Evolutionary conservation across 2,113 vertebrate genomes (phyloP).

Genomic region (Neopipo cinnamomea): DNA sequence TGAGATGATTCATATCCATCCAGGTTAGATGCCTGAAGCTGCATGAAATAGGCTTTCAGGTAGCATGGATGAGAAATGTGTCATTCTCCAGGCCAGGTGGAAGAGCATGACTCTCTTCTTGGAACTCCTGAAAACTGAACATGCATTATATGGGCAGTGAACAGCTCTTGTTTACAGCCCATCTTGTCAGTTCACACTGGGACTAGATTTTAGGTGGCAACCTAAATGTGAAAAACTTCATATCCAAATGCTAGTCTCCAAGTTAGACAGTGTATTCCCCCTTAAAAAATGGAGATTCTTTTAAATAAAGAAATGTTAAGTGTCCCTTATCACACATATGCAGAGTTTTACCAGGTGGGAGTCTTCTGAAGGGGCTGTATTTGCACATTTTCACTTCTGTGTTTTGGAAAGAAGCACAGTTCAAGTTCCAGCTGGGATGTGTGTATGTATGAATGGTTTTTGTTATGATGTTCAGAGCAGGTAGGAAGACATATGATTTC

Average conservation of each 20-base stretch:
- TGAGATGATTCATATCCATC: background rate
- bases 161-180: background rate
- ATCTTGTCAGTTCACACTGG: background rate
- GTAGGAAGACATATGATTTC: background rate
- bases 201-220: background rate
- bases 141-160: background rate
- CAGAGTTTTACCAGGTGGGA: background rate
- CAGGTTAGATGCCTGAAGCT: background rate
- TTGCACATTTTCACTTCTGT: background rate
- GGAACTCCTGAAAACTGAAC: background rate
- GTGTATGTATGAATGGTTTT: background rate
- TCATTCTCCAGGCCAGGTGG: background rate
- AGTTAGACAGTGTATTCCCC: background rate
- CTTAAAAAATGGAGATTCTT: background rate
- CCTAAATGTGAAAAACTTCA: background rate
- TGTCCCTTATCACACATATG: background rate
- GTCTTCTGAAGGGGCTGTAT: background rate
- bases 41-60: background rate
- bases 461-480: background rate
- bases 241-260: background rate
- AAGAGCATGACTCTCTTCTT: background rate
- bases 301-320: background rate
- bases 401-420: background rate
- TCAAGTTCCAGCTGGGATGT: background rate
- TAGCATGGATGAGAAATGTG: background rate